Conservation (phyloP, 2,113 vertebrate genomes). For the Dasyornis broadbenti region DNA sequence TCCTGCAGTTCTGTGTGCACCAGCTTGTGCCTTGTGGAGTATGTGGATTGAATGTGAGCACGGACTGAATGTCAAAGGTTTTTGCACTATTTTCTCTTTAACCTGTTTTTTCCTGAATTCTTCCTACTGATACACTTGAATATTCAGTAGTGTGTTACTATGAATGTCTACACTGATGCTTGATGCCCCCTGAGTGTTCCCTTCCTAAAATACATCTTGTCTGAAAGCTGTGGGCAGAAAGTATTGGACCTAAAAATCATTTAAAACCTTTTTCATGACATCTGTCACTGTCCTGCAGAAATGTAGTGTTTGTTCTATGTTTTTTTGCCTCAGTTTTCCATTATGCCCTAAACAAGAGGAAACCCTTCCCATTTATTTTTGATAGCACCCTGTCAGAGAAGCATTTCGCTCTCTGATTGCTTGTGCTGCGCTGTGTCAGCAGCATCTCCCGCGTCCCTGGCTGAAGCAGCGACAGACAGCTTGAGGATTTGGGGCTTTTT, state of each 20-base stretch:
- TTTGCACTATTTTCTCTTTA: not conserved
- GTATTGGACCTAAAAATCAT: not conserved
- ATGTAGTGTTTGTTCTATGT: not conserved
- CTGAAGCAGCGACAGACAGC: not conserved
- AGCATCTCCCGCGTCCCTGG: not conserved
- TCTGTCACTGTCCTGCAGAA: not conserved
- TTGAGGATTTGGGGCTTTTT: constrained; percentile 17
- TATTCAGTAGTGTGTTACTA: not conserved
- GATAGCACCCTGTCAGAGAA: not conserved
- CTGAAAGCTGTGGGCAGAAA: not conserved
- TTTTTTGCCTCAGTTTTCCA: not conserved
- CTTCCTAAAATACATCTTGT: not conserved
- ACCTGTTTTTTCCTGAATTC: not conserved
- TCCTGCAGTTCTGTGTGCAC: not conserved
- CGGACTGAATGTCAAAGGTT: not conserved
- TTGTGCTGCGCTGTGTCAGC: not conserved
- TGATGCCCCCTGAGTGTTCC: not conserved
- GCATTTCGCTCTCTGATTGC: not conserved
- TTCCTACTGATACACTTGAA: not conserved
- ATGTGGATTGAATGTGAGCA: not conserved
- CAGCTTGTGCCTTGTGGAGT: not conserved
- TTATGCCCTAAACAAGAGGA: not conserved
- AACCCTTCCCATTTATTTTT: not conserved
- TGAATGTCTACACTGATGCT: not conserved
- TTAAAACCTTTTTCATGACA: not conserved